These are phyloP conservation scores for Lacanobia oleracea DNA, from an alignment of 2,888 invertebrate species.

Conservation along the genomic window DNA sequence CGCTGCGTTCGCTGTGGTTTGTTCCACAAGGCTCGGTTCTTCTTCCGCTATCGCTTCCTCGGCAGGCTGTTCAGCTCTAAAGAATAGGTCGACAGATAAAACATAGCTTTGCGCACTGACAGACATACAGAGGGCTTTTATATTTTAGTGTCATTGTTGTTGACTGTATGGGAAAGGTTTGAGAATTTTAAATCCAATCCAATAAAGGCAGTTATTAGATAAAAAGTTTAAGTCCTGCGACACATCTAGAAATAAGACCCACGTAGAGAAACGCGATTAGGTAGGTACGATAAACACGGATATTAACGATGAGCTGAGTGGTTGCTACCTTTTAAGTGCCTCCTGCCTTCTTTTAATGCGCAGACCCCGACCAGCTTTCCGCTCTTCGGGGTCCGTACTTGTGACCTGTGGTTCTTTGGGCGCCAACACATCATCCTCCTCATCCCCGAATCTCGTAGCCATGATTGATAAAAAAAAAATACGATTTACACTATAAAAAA, in stretches of 20 bases:
- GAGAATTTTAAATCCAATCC: too few relatives aligned
- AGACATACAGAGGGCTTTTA: not conserved
- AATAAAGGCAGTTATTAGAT: too few relatives aligned
- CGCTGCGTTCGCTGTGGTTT: slow-evolving; percentile 92
- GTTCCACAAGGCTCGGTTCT: slow-evolving; percentile 91
- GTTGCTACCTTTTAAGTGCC: slow-evolving; percentile 88
- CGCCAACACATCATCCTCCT: slow-evolving; percentile 85
- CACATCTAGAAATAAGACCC: too few relatives aligned
- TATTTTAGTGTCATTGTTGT: not conserved
- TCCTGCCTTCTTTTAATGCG: slow-evolving; percentile 92
- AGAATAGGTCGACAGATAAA: not conserved
- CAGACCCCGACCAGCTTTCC: slow-evolving; percentile 93
- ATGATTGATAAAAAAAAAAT: slow-evolving; percentile 60
- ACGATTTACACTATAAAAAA: slow-evolving; percentile 26
- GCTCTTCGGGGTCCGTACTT: slow-evolving; percentile 92
- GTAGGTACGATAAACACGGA: too few relatives aligned
- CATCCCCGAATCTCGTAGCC: slow-evolving; percentile 79
- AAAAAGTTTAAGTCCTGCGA: too few relatives aligned
- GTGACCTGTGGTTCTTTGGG: slow-evolving; percentile 91
- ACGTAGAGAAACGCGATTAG: too few relatives aligned
- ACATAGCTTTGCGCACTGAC: not conserved
- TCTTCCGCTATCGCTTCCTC: slow-evolving; percentile 83
- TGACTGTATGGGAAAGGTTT: not conserved
- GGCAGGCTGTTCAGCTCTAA: slow-evolving; percentile 82
- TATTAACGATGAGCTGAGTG: not conserved